Evolutionary conservation across 2,888 invertebrate species (phyloP).

Genomic region (Caenorhabditis sp.): DNA sequence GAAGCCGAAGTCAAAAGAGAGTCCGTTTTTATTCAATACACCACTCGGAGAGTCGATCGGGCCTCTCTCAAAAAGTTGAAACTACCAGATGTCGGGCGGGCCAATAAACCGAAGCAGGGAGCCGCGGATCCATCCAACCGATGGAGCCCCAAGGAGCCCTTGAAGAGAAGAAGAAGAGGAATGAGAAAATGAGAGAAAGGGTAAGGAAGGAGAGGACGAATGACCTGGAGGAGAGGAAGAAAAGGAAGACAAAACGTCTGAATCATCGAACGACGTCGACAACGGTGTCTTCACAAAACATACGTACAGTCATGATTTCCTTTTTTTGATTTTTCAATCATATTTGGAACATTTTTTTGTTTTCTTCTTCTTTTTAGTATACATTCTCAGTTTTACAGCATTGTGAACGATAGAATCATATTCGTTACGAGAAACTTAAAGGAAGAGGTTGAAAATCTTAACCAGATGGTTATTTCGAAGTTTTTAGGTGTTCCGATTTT

Average conservation of each 20-base stretch:
- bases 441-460: no score
- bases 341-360: slow-evolving; percentile 22
- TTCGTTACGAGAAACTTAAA: no score
- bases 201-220: slow-evolving; percentile 14
- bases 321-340: slow-evolving; percentile 20
- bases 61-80: slow-evolving; percentile 53
- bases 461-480: no score
- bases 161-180: slow-evolving; percentile 6
- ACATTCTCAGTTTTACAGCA: slow-evolving; percentile 15
- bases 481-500: no score
- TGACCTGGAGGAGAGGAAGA: slow-evolving; percentile 35
- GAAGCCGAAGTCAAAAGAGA: neutral
- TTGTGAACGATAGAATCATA: slow-evolving; percentile 11
- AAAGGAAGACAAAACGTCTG: slow-evolving; percentile 42
- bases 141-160: neutral
- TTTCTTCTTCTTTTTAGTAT: slow-evolving; percentile 44
- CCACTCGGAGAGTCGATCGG: slow-evolving; percentile 45
- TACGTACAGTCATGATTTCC: slow-evolving; percentile 57
- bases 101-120: slow-evolving; percentile 47
- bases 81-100: slow-evolving; percentile 60
- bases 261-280: slow-evolving; percentile 29
- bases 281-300: slow-evolving; percentile 30
- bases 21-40: slow-evolving; percentile 11
- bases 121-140: slow-evolving; percentile 28
- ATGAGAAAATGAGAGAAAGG: slow-evolving; percentile 9